These are phyloP conservation scores for Limnephilus lunatus DNA, from an alignment of 2,888 invertebrate species.

Conservation along the genomic window DNA sequence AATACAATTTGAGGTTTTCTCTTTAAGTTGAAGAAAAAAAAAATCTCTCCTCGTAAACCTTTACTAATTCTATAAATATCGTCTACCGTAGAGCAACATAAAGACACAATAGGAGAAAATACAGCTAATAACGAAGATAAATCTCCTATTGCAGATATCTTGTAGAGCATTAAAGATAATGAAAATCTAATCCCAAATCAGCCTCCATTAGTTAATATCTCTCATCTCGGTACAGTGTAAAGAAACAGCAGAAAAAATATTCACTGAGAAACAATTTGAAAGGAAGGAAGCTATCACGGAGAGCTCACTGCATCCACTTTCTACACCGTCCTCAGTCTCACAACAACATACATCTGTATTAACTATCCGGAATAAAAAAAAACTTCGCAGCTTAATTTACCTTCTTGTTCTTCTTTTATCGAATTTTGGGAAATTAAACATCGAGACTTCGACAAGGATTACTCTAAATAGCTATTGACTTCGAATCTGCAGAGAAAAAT, in stretches of 20 bases:
- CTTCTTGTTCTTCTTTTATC: not conserved
- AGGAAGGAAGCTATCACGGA: too few relatives aligned
- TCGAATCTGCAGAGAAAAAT: not conserved
- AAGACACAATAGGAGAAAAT: not conserved
- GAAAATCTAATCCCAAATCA: not conserved
- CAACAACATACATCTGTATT: not conserved
- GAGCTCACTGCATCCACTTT: too few relatives aligned
- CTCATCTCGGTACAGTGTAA: not conserved
- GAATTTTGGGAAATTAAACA: not conserved
- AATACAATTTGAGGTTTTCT: too few relatives aligned
- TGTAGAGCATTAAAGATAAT: not conserved
- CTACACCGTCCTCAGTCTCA: not conserved
- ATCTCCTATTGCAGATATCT: not conserved
- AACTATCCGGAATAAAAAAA: not conserved
- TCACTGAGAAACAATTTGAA: not conserved
- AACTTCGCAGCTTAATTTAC: not conserved
- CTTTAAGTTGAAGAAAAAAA: too few relatives aligned
- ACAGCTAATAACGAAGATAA: not conserved
- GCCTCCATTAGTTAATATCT: not conserved
- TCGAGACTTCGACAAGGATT: not conserved
- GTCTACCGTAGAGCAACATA: not conserved
- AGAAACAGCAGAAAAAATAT: not conserved
- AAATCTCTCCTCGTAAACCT: not conserved
- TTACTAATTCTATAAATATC: not conserved
- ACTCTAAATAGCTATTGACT: not conserved